Evolutionary conservation across 2,797 vertebrate genomes (phyloP).

Genomic region (Synaphobranchus kaupii): DNA sequence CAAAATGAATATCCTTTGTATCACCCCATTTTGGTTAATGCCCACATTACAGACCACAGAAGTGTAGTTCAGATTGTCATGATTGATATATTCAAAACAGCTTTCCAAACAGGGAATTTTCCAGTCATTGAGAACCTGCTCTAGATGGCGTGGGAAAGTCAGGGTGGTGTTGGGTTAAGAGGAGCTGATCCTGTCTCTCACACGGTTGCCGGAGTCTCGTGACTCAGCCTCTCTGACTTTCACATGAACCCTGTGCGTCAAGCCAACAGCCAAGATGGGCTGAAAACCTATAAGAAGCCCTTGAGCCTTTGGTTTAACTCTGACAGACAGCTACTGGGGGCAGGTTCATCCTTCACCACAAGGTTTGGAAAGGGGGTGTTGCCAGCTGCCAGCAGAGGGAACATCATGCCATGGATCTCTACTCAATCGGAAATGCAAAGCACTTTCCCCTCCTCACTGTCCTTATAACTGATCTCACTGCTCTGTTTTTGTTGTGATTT

Average conservation of each 20-base stretch:
- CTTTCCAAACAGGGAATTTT: constrained; percentile 8
- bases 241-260: constrained; percentile 31
- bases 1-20: neutral
- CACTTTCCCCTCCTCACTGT: neutral
- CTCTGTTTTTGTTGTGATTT: constrained; percentile 18
- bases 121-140: constrained; percentile 32
- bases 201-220: constrained; percentile 24
- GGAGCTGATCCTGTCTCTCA: neutral
- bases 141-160: constrained; percentile 51
- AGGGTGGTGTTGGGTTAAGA: neutral
- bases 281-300: neutral
- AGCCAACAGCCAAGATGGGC: constrained; percentile 2
- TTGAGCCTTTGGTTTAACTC: neutral
- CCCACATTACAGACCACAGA: neutral
- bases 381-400: neutral
- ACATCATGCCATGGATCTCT: neutral
- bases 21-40: neutral
- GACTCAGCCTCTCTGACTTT: constrained; percentile 36
- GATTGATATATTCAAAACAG: neutral
- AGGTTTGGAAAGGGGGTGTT: neutral
- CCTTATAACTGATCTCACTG: neutral
- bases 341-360: neutral
- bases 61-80: neutral
- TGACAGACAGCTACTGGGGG: neutral
- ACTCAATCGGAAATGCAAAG: neutral